Percentiles rank a stretch among this genome's conserved stretches.
Evolutionary conservation across 2,888 invertebrate species (phyloP).

Genomic region (Congeria kusceri): DNA sequence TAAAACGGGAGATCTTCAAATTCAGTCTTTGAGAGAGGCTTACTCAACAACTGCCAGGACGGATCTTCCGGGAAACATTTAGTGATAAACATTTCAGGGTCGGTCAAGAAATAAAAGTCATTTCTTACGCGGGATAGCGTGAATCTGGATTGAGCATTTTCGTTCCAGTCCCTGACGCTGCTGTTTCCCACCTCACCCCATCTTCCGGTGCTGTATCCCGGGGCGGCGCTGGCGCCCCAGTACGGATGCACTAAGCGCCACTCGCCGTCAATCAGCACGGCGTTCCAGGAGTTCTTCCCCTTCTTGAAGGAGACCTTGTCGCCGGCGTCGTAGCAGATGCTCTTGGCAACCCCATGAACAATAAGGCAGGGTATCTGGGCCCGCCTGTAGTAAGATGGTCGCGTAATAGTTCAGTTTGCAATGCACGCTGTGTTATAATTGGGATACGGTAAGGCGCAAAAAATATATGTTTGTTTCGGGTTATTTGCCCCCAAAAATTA

Average conservation of each 20-base stretch:
- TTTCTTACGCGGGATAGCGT: conserved; percentile 19
- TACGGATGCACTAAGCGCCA: conserved; percentile 78
- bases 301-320: conserved; percentile 59
- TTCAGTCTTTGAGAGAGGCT: conserved; percentile 54
- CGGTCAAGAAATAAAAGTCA: conserved; percentile 71
- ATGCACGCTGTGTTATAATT: too few species aligned
- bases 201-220: conserved; percentile 63
- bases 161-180: conserved; percentile 8
- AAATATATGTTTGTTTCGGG: too few species aligned
- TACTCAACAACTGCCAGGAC: conserved; percentile 68
- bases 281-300: conserved; percentile 77
- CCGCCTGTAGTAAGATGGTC: conserved; percentile 67
- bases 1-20: conserved; percentile 67
- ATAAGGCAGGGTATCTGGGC: conserved; percentile 72
- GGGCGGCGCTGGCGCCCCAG: conserved; percentile 71
- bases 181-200: conserved; percentile 73
- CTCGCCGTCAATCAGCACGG: conserved; percentile 69
- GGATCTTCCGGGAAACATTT: conserved; percentile 68
- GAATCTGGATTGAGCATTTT: background rate
- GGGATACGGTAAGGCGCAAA: too few species aligned
- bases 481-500: too few species aligned
- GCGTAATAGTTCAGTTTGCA: too few species aligned
- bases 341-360: conserved; percentile 75
- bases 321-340: conserved; percentile 74
- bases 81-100: conserved; percentile 67